phyloP scores from a whole-genome alignment of 2,888 invertebrate genomes.

The Acutogordius australiensis region DNA sequence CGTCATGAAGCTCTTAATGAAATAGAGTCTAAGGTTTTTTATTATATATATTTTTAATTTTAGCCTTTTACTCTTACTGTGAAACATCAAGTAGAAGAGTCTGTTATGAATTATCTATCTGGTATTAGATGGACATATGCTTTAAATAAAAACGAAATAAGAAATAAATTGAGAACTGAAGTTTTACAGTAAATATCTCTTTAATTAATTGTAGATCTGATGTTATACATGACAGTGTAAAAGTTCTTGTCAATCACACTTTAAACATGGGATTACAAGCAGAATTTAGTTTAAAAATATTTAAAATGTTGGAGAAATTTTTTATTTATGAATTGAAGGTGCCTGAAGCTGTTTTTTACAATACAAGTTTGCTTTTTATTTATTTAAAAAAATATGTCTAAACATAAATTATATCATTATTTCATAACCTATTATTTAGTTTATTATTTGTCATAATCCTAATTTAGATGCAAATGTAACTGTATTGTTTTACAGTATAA shows the following conservation, averaged over 20 bases:
- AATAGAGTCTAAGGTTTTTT: slow-evolving; percentile 2
- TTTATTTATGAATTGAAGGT: not conserved
- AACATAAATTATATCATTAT: no score
- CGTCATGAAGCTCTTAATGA: not conserved
- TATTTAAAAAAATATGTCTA: no score
- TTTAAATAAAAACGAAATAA: slow-evolving; percentile 4
- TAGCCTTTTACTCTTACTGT: not conserved
- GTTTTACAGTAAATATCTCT: not conserved
- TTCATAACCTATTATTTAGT: no score
- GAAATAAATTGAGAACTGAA: not conserved
- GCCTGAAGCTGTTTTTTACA: not conserved
- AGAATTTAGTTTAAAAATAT: not conserved
- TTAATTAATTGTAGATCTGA: not conserved
- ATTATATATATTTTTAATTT: no score
- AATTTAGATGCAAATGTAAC: no score
- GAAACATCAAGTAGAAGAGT: not conserved
- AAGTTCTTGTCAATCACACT: not conserved
- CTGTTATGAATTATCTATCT: not conserved
- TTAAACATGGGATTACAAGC: not conserved
- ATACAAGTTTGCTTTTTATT: no score
- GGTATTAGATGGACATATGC: not conserved
- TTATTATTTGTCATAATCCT: no score
- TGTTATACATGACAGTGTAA: not conserved
- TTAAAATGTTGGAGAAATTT: not conserved
- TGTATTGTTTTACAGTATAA: no score